Evolutionary conservation across 2,797 vertebrate species (phyloP).

Genomic region (Ispidina lecontei): DNA sequence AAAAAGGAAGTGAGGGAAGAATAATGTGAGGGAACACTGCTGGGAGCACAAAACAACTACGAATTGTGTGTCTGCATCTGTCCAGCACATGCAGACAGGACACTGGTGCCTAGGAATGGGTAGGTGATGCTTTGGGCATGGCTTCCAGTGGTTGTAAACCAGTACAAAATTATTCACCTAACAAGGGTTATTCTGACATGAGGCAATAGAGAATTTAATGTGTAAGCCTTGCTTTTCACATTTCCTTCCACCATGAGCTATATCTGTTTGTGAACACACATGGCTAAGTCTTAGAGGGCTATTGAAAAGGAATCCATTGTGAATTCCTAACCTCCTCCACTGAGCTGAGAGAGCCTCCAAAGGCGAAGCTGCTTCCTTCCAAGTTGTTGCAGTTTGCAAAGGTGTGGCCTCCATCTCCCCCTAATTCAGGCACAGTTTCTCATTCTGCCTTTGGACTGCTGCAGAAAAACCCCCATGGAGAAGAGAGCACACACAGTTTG

Average conservation of each 20-base stretch:
- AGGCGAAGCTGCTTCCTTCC: neutral
- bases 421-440: neutral
- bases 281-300: neutral
- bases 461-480: neutral
- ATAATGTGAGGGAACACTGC: neutral
- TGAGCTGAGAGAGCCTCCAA: neutral
- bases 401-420: neutral
- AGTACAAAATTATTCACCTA: neutral
- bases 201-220: neutral
- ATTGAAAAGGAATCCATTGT: neutral
- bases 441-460: neutral
- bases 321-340: neutral
- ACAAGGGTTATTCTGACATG: neutral
- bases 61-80: neutral
- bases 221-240: neutral
- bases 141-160: neutral
- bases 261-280: neutral
- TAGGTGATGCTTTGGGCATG: neutral
- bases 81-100: neutral
- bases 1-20: neutral
- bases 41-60: fast-evolving
- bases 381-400: neutral
- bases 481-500: too few relatives aligned
- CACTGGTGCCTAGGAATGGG: neutral
- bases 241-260: fast-evolving